A percentile compares a stretch with the other conserved stretches of the same genome.
These are phyloP conservation scores for Phytoseiulus persimilis DNA, from an alignment of 2,888 invertebrate species.

Conservation along the genomic window DNA sequence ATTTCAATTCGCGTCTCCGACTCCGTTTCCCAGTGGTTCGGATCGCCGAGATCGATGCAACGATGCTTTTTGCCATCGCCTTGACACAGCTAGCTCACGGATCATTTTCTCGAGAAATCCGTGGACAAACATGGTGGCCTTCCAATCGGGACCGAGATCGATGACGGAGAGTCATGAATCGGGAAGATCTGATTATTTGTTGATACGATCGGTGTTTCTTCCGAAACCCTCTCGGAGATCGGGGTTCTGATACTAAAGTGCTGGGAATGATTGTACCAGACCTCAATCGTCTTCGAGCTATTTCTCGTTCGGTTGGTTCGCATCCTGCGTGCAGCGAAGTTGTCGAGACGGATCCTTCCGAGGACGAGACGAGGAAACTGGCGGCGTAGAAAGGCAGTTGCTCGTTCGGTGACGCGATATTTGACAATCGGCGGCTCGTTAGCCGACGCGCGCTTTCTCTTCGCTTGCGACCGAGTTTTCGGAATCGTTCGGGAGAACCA, in stretches of 20 bases:
- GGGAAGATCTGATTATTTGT: too few relatives aligned
- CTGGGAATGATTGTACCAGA: too few relatives aligned
- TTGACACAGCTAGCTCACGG: not conserved
- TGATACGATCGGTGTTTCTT: too few relatives aligned
- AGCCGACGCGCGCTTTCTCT: not conserved
- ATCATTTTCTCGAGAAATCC: too few relatives aligned
- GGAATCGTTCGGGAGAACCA: not conserved
- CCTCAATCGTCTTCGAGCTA: too few relatives aligned
- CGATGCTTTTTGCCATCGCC: not conserved
- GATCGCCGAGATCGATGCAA: not conserved
- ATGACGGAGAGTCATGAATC: too few relatives aligned
- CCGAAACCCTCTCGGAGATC: too few relatives aligned
- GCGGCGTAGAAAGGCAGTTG: not conserved
- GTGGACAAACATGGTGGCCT: too few relatives aligned
- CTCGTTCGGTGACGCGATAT: not conserved
- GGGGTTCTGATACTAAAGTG: too few relatives aligned
- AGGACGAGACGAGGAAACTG: not conserved
- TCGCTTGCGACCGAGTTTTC: not conserved
- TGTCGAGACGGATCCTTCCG: not conserved
- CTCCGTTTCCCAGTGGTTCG: not conserved
- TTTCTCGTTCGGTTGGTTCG: too few relatives aligned
- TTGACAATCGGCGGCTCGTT: not conserved
- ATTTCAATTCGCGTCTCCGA: not conserved
- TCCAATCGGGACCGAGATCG: too few relatives aligned
- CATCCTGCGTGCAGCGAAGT: too few relatives aligned